These are phyloP conservation scores for Philypnodon macrostomus DNA, from an alignment of 2,797 vertebrate species.

Conservation along the genomic window DNA sequence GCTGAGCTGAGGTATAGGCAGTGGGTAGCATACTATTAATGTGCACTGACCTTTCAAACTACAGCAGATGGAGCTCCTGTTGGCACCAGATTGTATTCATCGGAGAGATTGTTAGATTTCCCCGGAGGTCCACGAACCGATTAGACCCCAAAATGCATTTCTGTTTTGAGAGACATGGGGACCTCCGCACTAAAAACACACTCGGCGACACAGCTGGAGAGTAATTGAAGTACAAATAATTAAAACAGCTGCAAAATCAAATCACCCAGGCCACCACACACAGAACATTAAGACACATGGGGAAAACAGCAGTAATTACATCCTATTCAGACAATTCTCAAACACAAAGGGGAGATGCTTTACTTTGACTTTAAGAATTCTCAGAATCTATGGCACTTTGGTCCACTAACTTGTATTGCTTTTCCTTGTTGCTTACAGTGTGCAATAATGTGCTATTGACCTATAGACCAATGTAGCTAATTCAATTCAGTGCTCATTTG, in stretches of 20 bases:
- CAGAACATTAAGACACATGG: slow-evolving; percentile 1
- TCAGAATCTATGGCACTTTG: neutral
- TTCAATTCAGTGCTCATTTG: slow-evolving; percentile 1
- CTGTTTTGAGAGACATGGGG: slow-evolving; percentile 20
- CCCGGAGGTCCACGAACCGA: slow-evolving; percentile 19
- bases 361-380: neutral
- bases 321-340: neutral
- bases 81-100: slow-evolving; percentile 34
- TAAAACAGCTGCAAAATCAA: slow-evolving; percentile 44
- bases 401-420: slow-evolving; percentile 1
- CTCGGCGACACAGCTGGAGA: slow-evolving; percentile 39
- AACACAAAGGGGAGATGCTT: neutral
- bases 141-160: slow-evolving; percentile 32
- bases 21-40: slow-evolving; percentile 24
- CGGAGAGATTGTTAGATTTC: slow-evolving; percentile 29
- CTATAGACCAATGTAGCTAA: slow-evolving; percentile 1
- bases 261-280: slow-evolving; percentile 20
- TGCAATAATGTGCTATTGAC: slow-evolving; percentile 8
- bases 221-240: slow-evolving; percentile 42
- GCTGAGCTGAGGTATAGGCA: slow-evolving; percentile 29
- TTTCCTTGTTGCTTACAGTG: slow-evolving; percentile 9
- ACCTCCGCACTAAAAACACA: slow-evolving; percentile 6
- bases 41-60: slow-evolving; percentile 39
- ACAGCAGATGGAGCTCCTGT: slow-evolving; percentile 34
- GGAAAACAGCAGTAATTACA: slow-evolving; percentile 3